A percentile compares a stretch with the other conserved stretches of the same genome.
Evolutionary conservation across 1,140 invertebrate species (phyloP).

Genomic region (Hylyphantes graminicola): DNA sequence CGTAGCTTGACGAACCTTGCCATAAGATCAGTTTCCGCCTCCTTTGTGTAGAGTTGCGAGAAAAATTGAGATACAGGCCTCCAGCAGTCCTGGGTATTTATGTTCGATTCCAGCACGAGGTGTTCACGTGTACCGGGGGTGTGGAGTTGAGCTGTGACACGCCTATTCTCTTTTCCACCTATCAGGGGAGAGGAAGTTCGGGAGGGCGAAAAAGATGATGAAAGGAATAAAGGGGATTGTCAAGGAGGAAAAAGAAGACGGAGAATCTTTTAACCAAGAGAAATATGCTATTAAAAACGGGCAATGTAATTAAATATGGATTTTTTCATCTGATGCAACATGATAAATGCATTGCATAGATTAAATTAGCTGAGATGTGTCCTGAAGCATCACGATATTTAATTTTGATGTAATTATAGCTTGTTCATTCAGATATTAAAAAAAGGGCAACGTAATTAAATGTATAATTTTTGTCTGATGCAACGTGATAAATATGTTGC

Average conservation of each 20-base stretch:
- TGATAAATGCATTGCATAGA: too few species aligned
- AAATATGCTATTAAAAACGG: neutral
- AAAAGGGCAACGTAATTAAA: too few species aligned
- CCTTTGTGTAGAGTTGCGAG: slow-evolving; percentile 8
- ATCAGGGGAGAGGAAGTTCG: slow-evolving; percentile 30
- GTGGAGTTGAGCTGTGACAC: slow-evolving; percentile 9
- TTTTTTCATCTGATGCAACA: too few species aligned
- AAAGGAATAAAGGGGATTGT: slow-evolving; percentile 46
- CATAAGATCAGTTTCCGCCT: slow-evolving; percentile 42
- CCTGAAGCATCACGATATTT: too few species aligned
- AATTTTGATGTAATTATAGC: too few species aligned
- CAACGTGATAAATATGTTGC: too few species aligned
- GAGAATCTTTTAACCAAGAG: slow-evolving; percentile 9
- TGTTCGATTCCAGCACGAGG: slow-evolving; percentile 16
- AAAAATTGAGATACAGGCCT: slow-evolving; percentile 39
- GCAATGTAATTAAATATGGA: too few species aligned
- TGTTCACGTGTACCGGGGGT: slow-evolving; percentile 45
- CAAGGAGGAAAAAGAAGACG: slow-evolving; percentile 14
- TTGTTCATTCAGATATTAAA: too few species aligned
- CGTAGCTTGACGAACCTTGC: slow-evolving; percentile 15
- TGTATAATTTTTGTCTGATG: too few species aligned
- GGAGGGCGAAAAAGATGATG: slow-evolving; percentile 30
- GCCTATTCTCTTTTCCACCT: slow-evolving; percentile 7
- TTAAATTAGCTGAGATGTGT: too few species aligned
- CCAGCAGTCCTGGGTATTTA: slow-evolving; percentile 24